These are phyloP conservation scores for Limnephilus rhombicus DNA, from an alignment of 2,888 invertebrate species.

Conservation along the genomic window DNA sequence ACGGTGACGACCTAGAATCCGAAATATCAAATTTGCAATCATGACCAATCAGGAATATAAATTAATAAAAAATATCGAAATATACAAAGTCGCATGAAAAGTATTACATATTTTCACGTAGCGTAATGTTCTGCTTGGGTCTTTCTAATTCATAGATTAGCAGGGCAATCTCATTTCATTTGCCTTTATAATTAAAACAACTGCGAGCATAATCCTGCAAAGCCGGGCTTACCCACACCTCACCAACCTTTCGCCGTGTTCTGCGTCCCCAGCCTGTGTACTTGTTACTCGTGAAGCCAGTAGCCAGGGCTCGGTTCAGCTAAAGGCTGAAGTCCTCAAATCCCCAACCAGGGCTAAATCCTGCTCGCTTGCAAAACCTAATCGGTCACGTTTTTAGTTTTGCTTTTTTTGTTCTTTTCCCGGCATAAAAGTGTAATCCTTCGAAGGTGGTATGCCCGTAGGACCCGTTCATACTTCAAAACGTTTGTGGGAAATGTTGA, in stretches of 20 bases:
- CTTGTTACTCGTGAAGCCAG: neutral
- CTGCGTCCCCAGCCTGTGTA: neutral
- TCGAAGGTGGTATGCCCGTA: neutral
- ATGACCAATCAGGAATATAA: neutral
- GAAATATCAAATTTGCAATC: neutral
- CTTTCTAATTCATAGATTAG: neutral
- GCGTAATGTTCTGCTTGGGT: neutral
- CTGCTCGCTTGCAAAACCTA: slow-evolving; percentile 45
- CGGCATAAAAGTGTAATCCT: slow-evolving; percentile 47
- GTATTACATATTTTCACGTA: neutral
- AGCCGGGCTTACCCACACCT: neutral
- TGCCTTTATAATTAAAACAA: slow-evolving; percentile 20
- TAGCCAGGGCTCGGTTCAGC: neutral
- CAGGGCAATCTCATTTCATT: neutral
- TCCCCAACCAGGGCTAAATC: slow-evolving; percentile 40
- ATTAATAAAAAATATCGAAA: neutral
- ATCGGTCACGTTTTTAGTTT: slow-evolving; percentile 61
- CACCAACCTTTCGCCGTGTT: neutral
- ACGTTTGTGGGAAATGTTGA: neutral
- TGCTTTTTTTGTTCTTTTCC: slow-evolving; percentile 35
- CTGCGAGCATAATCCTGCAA: neutral
- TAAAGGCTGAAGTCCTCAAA: slow-evolving; percentile 43
- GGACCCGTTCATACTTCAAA: neutral
- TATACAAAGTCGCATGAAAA: neutral
- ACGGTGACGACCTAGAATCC: neutral